Evolutionary conservation across 2,888 invertebrate genomes (phyloP), one percentile per base, ranked within the genome.

Genomic region (Ptychoptera contaminata): DNA sequence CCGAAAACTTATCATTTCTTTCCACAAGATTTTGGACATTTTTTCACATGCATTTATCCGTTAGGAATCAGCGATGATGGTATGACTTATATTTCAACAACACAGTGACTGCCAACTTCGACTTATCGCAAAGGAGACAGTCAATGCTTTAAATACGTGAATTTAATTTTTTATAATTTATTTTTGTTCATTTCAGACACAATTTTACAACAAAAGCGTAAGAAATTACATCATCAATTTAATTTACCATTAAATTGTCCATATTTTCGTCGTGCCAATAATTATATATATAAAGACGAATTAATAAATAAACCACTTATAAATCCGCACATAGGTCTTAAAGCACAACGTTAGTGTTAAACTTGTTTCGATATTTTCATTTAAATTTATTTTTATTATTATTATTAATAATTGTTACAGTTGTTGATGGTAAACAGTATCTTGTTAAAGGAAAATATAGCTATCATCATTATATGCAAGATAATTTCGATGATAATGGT

Each of bases 381-480:
- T 8, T 23, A 11, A 15, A 9, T 9, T 32, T 4, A 15, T 35
- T 40, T 32, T 8, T 10, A n/a, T n/a, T n/a, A n/a, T n/a, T n/a
- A n/a, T n/a, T n/a, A n/a, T n/a, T n/a, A n/a, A n/a, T n/a, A n/a
- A n/a, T 40, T 32, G 11, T 10, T 40, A 15, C 32, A 42, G 56
- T 68, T 15, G 54, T 54, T 51, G 71, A 66, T 48, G 74, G 73
- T 37, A 68, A 70, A 52, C 58, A 71, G 47, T 69, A 67, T 37
- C 49, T 81, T 30, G 80, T 97, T 2, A 71, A 79, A 50, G 98
- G 98, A 2, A 73, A 77, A 50, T 98, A 98, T 60, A 71, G 79
- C 14, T 99, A 98, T 65, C 84, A 92, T 61, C 98, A 99, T 64
- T 99, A 99, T 63, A 83, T 91, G 79, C 94, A 96, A 63, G 85